Base-by-base conservation (phyloP, 2,888 invertebrate genomes). In the Acleris emargana region DNA sequence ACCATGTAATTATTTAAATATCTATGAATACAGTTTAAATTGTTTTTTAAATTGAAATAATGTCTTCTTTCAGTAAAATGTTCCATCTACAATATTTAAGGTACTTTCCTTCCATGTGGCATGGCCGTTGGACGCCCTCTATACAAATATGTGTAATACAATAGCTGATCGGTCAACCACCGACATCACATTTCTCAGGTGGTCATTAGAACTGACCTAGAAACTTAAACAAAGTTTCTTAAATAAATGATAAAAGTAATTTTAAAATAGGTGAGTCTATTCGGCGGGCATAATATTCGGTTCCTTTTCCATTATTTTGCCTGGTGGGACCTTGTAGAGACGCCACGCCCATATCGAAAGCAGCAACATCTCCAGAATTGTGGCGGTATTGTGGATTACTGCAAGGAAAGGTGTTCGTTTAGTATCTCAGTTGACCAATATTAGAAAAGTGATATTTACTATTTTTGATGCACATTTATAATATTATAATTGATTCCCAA, bases 331-430 rank as follows among this genome's bases (percentile, higher is more conserved):
- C 66, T 93, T 93, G 86, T 96, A 96, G 54, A 96, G 78, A 66
- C 89, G 86, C 80, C 95, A 93, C 0, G 96, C 96, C 76, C 94
- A 91, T 68, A 93, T 86, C 51, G 94, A 94, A 50, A 96, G 88
- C 58, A 95, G 76, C 62, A 95, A 87, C 95, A 96, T 95, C 85
- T 96, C 95, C 72, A 94, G 78, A 74, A 96, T 86, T 93, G 95
- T 94, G 72, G 95, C 77, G 47, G 93, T 88, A 82, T 95, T 95
- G 86, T 95, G 94, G 70, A 95, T 93, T 81, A 95, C 96, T 96
- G 93, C 67, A 71, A 75, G 73, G 61, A 73, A 71, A 73, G 38
- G n/a, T 20, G 1, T 13, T 22, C n/a, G 1, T 47, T 2, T 32
- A 32, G 32, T 9, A 32, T 32, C 3, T 25, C 25, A 6, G 9